Evolutionary conservation across 2,113 vertebrate genomes (phyloP).

Genomic region (Podiceps cristatus): DNA sequence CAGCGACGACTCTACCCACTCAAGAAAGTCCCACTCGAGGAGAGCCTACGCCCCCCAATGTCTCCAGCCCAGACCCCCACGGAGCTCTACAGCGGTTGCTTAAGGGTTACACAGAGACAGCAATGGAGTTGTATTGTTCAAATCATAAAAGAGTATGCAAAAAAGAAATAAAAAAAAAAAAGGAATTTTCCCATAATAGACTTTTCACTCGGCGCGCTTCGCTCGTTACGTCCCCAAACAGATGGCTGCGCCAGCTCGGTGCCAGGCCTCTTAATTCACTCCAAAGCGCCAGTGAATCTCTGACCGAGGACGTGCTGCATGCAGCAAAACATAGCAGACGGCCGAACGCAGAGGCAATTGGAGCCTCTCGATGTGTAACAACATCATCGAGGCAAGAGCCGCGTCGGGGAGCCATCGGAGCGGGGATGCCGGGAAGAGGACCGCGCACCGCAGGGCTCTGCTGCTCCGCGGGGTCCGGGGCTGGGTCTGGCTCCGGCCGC

Average conservation of each 20-base stretch:
- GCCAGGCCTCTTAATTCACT: slow-evolving; percentile 27
- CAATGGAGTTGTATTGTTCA: neutral
- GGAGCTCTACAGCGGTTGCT: rapidly evolving
- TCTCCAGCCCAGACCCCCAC: too few species aligned
- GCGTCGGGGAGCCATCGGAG: neutral
- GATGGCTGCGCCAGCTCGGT: neutral
- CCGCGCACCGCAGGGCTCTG: neutral
- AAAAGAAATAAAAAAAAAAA: neutral
- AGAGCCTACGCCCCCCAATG: rapidly evolving
- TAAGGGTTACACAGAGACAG: neutral
- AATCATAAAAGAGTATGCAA: neutral
- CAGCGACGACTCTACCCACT: rapidly evolving
- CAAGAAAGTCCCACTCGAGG: neutral
- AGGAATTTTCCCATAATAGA: neutral
- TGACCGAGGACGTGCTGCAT: neutral
- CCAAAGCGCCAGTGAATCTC: neutral
- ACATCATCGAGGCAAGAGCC: neutral
- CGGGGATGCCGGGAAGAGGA: neutral
- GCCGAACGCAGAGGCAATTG: rapidly evolving
- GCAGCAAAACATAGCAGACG: neutral
- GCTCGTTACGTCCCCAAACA: neutral
- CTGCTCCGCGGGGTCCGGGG: neutral
- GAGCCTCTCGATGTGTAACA: neutral
- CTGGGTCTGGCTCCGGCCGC: neutral
- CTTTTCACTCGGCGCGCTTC: neutral